Evolutionary conservation across 2,113 vertebrate species (phyloP).

Genomic region (Bombycilla garrulus): DNA sequence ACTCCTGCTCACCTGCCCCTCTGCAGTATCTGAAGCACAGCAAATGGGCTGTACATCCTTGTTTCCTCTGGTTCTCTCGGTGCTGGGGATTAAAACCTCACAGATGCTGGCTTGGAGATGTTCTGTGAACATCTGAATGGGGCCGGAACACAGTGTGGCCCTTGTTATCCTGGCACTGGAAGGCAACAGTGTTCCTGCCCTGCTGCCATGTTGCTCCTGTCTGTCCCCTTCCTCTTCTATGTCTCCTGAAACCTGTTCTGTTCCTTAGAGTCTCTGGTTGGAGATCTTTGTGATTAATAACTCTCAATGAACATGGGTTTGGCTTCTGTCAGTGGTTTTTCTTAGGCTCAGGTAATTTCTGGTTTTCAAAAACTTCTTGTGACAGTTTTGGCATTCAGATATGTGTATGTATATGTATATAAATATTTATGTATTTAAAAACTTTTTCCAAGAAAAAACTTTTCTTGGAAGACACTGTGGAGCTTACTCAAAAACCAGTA

Average conservation of each 20-base stretch:
- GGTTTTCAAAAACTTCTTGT: not conserved
- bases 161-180: not conserved
- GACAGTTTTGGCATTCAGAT: not conserved
- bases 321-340: not conserved
- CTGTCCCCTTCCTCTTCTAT: not conserved
- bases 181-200: not conserved
- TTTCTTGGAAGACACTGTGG: not conserved
- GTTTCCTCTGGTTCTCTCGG: fast-evolving
- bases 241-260: not conserved
- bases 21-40: not conserved
- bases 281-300: not conserved
- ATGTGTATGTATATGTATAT: not conserved
- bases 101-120: not conserved
- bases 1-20: not conserved
- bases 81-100: not conserved
- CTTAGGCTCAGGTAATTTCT: not conserved
- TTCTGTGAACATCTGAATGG: not conserved
- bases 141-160: not conserved
- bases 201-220: not conserved
- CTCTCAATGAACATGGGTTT: not conserved
- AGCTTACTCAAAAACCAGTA: not conserved
- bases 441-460: not conserved
- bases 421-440: not conserved
- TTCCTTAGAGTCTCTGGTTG: not conserved
- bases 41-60: not conserved